Base-by-base conservation (phyloP, 2,888 invertebrate genomes). In the Galeopsomyia nigrocyanea region DNA sequence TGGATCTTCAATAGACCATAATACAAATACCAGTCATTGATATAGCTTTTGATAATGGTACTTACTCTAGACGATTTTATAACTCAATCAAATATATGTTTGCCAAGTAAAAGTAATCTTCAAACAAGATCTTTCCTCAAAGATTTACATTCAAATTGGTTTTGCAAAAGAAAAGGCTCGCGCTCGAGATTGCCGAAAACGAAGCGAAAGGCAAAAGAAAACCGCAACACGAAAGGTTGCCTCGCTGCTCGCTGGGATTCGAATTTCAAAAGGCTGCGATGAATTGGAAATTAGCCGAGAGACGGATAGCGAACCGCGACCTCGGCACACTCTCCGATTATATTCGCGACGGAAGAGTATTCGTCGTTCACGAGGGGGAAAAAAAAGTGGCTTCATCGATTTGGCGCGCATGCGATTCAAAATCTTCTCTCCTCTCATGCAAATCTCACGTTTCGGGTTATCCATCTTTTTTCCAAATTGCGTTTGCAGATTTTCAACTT, bases 211-310 rank as follows among this genome's bases (percentile, higher is more conserved):
- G 57, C 26, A 31, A 16, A 14, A 17, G 21, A 46, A 10, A 16
- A 3, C 17, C 16, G 17, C 6, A 7, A 47, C 19, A 47, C 21
- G 60, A 14, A 31, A 60, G n/a, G n/a, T n/a, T n/a, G n/a, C 17
- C 17, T 26, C 57, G 58, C 17, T 26, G 3, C 26, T 26, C 26
- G 26, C 39, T 60, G 21, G 26, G 26, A 60, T 60, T 39, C 60
- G 47, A 46, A 60, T 60, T 60, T 47, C 60, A 50, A 62, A 62
- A 26, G 26, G 17, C 13, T 31, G 17, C 50, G 50, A 51, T 51
- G 62, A 62, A 62, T 57, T 67, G 17, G 21, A n/a, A 58, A 58
- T 67, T 67, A 67, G 2, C 10, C 56, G n/a, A 16, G 19, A n/a
- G 3, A 21, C 21, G 46, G 47, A 53, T 26, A 31, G 17, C 21